These are phyloP conservation scores for Scaptodrosophila latifasciaeformis DNA, from an alignment of 2,888 invertebrate genomes.

Conservation along the genomic window DNA sequence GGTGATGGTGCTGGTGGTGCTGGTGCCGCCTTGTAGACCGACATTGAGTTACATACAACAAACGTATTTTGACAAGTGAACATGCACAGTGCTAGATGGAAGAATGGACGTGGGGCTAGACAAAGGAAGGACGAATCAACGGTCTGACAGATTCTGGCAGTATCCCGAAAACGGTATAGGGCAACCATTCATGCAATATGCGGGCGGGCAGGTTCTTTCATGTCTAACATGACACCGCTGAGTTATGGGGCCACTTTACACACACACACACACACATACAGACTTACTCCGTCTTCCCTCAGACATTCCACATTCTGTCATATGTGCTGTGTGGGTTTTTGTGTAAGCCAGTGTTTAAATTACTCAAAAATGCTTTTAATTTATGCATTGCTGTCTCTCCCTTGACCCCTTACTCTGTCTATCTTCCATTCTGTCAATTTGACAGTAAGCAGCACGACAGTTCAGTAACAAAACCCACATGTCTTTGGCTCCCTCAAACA, in stretches of 20 bases:
- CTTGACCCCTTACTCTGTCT: constrained; percentile 4
- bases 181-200: constrained; percentile 49
- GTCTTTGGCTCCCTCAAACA: neutral
- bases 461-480: no score
- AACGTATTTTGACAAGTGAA: constrained; percentile 66
- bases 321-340: constrained; percentile 17
- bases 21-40: constrained; percentile 47
- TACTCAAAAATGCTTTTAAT: constrained; percentile 23
- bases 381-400: constrained; percentile 22
- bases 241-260: constrained; percentile 60
- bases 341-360: constrained; percentile 27
- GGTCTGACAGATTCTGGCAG: neutral
- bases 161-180: no score
- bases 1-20: constrained; percentile 14
- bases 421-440: neutral
- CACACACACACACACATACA: no score
- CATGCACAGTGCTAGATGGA: constrained; percentile 44
- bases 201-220: constrained; percentile 50
- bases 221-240: constrained; percentile 58
- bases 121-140: neutral
- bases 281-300: no score
- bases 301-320: no score
- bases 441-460: neutral
- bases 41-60: constrained; percentile 64
- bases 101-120: constrained; percentile 24